These are phyloP conservation scores for Lates calcarifer DNA, from an alignment of 2,113 vertebrate genomes.

Conservation along the genomic window DNA sequence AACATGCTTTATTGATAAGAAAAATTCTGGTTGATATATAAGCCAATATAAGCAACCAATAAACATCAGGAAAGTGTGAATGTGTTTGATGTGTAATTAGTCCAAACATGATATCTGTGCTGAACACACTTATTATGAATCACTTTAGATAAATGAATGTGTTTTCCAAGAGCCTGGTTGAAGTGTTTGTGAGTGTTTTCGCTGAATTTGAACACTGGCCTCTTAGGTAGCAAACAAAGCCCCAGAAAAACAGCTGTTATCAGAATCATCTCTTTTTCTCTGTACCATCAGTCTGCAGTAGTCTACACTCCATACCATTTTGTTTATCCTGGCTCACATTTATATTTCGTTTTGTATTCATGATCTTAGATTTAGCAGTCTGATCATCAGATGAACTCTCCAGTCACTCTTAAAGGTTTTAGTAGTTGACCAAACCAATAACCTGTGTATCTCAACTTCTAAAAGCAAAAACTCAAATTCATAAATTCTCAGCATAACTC, in stretches of 20 bases:
- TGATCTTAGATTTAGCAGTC: neutral
- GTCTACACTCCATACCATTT: too few species aligned
- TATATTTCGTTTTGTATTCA: too few species aligned
- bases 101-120: neutral
- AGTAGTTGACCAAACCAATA: neutral
- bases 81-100: neutral
- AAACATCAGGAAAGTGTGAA: neutral
- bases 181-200: neutral
- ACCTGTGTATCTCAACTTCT: neutral
- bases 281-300: too few species aligned
- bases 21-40: too few species aligned
- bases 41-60: too few species aligned
- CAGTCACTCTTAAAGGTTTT: too few species aligned
- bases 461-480: neutral
- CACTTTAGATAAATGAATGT: neutral
- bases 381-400: neutral
- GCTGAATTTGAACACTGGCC: neutral
- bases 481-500: neutral
- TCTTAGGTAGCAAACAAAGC: neutral
- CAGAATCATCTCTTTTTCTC: neutral
- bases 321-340: too few species aligned
- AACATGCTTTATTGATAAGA: too few species aligned
- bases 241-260: constrained; percentile 8
- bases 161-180: neutral
- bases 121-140: neutral